Evolutionary conservation across 1,140 invertebrate species (phyloP).

Genomic region (Leptinotarsa defecta): DNA sequence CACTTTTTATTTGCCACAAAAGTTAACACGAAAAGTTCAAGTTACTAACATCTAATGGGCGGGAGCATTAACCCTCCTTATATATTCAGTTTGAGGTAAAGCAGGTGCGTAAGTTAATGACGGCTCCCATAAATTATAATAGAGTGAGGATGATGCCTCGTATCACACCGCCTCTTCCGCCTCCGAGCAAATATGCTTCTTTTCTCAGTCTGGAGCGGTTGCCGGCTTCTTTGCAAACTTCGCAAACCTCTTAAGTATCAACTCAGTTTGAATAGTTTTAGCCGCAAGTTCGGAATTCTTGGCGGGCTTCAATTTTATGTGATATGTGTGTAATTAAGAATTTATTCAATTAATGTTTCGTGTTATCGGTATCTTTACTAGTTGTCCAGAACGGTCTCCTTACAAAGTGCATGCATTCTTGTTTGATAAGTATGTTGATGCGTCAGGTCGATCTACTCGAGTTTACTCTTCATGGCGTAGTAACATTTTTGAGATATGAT

Average conservation of each 20-base stretch:
- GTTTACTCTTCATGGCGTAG: too few relatives aligned
- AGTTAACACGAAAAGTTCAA: background rate
- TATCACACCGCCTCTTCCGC: conserved; percentile 22
- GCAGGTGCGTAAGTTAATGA: conserved; percentile 34
- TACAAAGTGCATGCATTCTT: too few relatives aligned
- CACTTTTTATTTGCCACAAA: background rate
- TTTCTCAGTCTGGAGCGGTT: background rate
- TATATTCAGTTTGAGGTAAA: conserved; percentile 35
- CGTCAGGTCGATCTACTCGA: too few relatives aligned
- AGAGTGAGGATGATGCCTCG: conserved; percentile 33
- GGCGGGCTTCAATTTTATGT: background rate
- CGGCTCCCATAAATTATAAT: conserved; percentile 36
- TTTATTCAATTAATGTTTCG: background rate
- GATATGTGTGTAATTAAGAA: background rate
- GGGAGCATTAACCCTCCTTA: conserved; percentile 21
- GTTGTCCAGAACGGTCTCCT: too few relatives aligned
- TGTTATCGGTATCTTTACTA: background rate
- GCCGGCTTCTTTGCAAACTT: background rate
- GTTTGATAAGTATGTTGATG: too few relatives aligned
- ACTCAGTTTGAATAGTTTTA: background rate
- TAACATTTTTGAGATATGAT: too few relatives aligned
- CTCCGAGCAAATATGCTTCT: background rate
- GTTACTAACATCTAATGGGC: conserved; percentile 32
- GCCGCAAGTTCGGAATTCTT: background rate
- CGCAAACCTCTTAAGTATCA: background rate